A percentile compares a stretch with the other conserved stretches of the same genome.
Conservation (phyloP, 2,888 invertebrate genomes). For the Agelastica alni region DNA sequence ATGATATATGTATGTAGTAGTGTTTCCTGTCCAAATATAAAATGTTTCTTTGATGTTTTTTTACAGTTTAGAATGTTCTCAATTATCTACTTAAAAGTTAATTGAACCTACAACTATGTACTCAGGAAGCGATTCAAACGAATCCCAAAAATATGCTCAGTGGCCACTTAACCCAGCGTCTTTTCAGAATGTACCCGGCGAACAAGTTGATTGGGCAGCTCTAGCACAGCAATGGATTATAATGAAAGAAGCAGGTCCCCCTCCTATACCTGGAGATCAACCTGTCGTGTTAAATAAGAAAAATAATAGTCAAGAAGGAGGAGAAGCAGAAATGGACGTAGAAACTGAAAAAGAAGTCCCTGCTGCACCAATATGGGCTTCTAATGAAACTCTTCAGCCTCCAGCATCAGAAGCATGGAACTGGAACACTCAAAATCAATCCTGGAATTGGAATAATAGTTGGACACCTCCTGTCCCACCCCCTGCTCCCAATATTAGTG, state of each 20-base stretch:
- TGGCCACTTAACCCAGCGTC: constrained; percentile 83
- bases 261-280: constrained; percentile 45
- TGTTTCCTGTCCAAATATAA: neutral
- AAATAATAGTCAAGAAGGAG: constrained; percentile 57
- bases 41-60: neutral
- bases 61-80: neutral
- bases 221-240: constrained; percentile 98
- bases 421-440: constrained; percentile 57
- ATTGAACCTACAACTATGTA: constrained; percentile 57
- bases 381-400: constrained; percentile 49
- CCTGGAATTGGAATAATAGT: constrained; percentile 52
- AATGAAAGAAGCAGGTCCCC: constrained; percentile 78
- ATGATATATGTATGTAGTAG: constrained; percentile 2
- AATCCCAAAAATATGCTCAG: constrained; percentile 67
- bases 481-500: constrained; percentile 36
- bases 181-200: constrained; percentile 81
- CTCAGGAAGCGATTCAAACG: constrained; percentile 62
- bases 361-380: constrained; percentile 52
- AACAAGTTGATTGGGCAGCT: constrained; percentile 92
- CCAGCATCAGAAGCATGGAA: constrained; percentile 45
- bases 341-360: constrained; percentile 71
- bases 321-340: constrained; percentile 88
- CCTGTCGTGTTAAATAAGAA: constrained; percentile 27
- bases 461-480: constrained; percentile 50
- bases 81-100: too few relatives aligned